Percentiles rank a stretch among this genome's conserved stretches.
These are phyloP conservation scores for Phalacrocorax brasilianus DNA, from an alignment of 2,113 vertebrate species.

Conservation along the genomic window DNA sequence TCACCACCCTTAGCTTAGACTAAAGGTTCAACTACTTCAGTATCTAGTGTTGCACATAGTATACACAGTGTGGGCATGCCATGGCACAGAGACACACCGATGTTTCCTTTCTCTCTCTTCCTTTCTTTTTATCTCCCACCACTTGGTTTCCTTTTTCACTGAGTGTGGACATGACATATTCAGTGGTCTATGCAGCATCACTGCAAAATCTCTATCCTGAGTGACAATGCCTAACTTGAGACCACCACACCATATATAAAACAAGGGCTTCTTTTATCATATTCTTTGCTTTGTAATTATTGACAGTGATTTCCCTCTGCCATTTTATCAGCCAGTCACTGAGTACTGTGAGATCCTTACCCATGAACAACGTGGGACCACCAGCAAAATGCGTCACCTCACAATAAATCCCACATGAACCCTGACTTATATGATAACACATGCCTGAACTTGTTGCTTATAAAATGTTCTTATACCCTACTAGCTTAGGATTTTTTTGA, in stretches of 20 bases:
- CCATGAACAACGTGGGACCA: background rate
- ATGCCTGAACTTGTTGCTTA: background rate
- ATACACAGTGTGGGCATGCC: background rate
- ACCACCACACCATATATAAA: background rate
- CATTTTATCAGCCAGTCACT: background rate
- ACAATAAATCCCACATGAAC: background rate
- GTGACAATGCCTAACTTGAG: background rate
- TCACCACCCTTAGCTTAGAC: background rate
- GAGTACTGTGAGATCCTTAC: background rate
- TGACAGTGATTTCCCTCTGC: background rate
- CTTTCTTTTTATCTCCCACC: background rate
- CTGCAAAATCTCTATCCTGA: background rate
- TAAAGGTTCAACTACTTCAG: background rate
- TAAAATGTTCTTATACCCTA: background rate
- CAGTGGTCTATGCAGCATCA: background rate
- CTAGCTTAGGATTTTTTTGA: rapidly evolving
- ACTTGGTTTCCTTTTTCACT: background rate
- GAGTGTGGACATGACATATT: background rate
- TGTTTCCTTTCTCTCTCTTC: background rate
- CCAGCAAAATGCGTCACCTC: background rate
- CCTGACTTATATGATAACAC: background rate
- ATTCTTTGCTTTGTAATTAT: background rate
- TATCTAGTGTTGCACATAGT: background rate
- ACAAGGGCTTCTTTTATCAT: background rate
- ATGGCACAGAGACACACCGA: background rate